phyloP scores from a whole-genome alignment of 2,113 vertebrate genomes.

The Leiothrix lutea region DNA sequence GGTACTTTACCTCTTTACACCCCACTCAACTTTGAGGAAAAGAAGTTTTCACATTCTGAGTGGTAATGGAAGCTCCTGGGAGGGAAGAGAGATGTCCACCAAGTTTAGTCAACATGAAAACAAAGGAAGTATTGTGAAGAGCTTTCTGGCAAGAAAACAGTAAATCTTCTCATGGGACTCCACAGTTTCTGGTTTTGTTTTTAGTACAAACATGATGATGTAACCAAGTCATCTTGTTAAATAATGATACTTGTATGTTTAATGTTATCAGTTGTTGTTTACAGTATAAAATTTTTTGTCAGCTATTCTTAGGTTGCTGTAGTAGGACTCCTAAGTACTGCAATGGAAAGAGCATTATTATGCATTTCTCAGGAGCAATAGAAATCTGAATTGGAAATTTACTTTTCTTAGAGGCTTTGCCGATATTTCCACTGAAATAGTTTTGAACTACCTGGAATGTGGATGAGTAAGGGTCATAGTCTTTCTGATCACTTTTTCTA shows the following conservation, averaged over 20 bases:
- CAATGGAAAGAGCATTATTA: background rate
- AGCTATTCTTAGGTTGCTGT: background rate
- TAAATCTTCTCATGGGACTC: conserved; percentile 1
- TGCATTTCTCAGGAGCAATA: background rate
- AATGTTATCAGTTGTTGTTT: background rate
- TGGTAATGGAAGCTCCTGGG: background rate
- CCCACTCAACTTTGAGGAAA: background rate
- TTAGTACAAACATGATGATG: conserved; percentile 33
- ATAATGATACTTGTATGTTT: background rate
- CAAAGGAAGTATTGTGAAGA: conserved; percentile 20
- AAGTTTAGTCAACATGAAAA: background rate
- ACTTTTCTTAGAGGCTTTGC: background rate
- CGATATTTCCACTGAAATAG: background rate
- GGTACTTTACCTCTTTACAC: background rate
- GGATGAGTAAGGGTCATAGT: background rate
- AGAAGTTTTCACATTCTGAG: background rate
- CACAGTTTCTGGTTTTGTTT: conserved; percentile 36
- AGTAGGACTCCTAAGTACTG: background rate
- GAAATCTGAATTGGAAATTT: background rate
- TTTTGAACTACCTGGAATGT: background rate
- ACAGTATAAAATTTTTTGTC: background rate
- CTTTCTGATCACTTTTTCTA: background rate
- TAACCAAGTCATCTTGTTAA: conserved; percentile 21
- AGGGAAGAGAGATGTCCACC: background rate
- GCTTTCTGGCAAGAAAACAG: conserved; percentile 35